phyloP scores from a whole-genome alignment of 1,140 invertebrate genomes.

The Marisa cornuarietis region DNA sequence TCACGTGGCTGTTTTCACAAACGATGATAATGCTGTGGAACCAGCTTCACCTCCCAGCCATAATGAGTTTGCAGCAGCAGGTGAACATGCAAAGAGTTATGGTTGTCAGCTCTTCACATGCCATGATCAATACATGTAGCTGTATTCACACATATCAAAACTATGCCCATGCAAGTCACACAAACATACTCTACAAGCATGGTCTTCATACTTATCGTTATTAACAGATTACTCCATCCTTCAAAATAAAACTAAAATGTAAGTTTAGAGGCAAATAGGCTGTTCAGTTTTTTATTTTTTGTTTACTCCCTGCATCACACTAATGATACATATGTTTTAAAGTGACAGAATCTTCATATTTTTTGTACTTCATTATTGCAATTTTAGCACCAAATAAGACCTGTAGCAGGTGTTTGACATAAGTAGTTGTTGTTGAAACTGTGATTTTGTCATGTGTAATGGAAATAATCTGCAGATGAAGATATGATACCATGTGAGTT shows the following conservation, averaged over 20 bases:
- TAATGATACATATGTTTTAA: background rate
- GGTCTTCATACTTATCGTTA: background rate
- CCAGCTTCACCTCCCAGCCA: conserved; percentile 12
- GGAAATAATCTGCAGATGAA: conserved; percentile 26
- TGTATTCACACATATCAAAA: background rate
- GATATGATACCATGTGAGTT: conserved; percentile 59
- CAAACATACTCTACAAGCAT: background rate
- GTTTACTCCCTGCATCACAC: background rate
- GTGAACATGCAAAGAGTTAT: background rate
- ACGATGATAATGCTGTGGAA: conserved; percentile 4
- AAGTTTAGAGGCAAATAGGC: too few species aligned
- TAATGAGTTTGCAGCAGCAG: conserved; percentile 21
- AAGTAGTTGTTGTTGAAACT: too few species aligned
- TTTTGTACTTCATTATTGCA: too few species aligned
- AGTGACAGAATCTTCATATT: background rate
- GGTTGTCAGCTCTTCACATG: background rate
- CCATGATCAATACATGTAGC: background rate
- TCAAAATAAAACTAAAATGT: too few species aligned
- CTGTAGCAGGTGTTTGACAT: too few species aligned
- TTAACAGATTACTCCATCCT: too few species aligned
- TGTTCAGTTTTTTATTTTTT: too few species aligned
- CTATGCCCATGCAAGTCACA: background rate
- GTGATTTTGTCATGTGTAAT: background rate
- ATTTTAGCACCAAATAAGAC: too few species aligned
- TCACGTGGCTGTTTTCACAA: background rate